Base-by-base conservation (phyloP, 2,888 invertebrate species). In the Hypomecis punctinalis region DNA sequence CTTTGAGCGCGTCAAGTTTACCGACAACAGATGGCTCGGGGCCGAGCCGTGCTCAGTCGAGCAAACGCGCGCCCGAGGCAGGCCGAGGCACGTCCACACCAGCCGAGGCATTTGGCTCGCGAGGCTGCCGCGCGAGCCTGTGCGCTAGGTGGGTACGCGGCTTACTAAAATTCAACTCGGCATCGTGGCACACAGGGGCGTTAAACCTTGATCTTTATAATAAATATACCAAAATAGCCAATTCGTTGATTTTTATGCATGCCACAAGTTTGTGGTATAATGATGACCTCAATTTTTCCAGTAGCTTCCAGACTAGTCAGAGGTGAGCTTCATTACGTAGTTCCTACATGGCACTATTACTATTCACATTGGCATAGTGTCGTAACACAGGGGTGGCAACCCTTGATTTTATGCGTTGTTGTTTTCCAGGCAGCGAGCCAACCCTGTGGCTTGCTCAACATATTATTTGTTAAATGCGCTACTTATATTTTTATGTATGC, bases 321-420 rank as follows among this genome's bases (percentile, higher is more conserved):
- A 57, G 56, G 68, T 54, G 57, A 66, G 64, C 73, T 76, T 76
- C 75, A 72, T 74, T 66, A 57, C 55, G 60, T 55, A 66, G 63
- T 74, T 71, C 66, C 71, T 70, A 67, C 74, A 72, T 76, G 73
- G 69, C 37, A 63, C 67, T 75, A 80, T 83, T 82, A 82, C 80
- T 81, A 82, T 81, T 80, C 83, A 70, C 76, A 53, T 81, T 80
- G 82, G 69, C 76, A 53, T 65, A 72, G 74, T 69, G 73, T 58
- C 54, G 58, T 60, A 61, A 61, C 60, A 63, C 63, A 71, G 65
- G 61, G 57, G 23, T 53, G 61, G 61, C 9, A 74, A 77, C 76
- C 76, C 75, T 76, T 76, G 82, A 83, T 84, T 82, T 80, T 81
- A 75, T 72, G 77, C 79, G 83, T 81, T 84, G 81, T 82, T 79